Percentiles rank a stretch among this genome's conserved stretches.
Conservation (phyloP, 2,888 invertebrate species). For the Orthosia cruda region DNA sequence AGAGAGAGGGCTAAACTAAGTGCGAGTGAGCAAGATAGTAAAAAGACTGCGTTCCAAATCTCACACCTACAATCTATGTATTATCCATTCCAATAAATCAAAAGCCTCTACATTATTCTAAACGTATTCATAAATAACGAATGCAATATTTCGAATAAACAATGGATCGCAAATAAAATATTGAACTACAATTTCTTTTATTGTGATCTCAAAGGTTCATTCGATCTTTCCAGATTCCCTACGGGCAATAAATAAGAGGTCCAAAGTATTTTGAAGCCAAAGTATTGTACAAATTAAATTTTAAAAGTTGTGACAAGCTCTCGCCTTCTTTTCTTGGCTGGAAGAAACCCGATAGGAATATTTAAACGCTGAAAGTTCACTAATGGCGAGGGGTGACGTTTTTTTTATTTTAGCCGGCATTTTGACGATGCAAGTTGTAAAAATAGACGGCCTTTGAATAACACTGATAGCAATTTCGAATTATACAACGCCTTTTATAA, state of each 20-base stretch:
- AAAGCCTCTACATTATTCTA: constrained; percentile 1
- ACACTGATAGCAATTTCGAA: no score
- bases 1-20: no score
- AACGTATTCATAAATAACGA: constrained; percentile 25
- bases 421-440: neutral
- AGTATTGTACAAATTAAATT: constrained; percentile 55
- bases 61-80: neutral
- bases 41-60: no score
- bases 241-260: constrained; percentile 40
- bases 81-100: neutral
- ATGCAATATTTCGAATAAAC: constrained; percentile 27
- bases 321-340: constrained; percentile 1
- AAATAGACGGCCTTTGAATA: no score
- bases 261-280: constrained; percentile 45
- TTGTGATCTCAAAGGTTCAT: constrained; percentile 22
- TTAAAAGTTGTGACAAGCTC: constrained; percentile 35
- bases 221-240: constrained; percentile 38
- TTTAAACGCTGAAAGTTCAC: constrained; percentile 1
- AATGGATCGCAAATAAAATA: constrained; percentile 39
- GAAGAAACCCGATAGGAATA: constrained; percentile 35
- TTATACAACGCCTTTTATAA: no score
- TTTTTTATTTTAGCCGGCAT: neutral
- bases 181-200: constrained; percentile 34
- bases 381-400: neutral
- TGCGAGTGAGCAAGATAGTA: no score